These are phyloP conservation scores for Drosophila anomelani DNA, from an alignment of 2,888 invertebrate genomes.

Conservation along the genomic window DNA sequence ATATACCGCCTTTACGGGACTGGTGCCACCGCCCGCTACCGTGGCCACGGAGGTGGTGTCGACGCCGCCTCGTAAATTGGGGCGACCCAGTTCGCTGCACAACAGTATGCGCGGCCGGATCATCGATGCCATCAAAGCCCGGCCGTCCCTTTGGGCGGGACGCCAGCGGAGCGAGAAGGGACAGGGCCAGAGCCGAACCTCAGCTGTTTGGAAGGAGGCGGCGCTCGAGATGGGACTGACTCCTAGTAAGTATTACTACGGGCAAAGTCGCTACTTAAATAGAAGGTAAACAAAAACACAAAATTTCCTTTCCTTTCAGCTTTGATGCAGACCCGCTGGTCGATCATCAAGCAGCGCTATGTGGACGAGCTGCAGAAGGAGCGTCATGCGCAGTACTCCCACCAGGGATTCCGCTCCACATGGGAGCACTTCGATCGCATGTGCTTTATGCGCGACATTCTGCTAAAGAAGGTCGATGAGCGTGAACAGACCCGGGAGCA, in stretches of 20 bases:
- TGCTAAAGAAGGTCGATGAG: slow-evolving; percentile 80
- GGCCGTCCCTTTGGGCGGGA: slow-evolving; percentile 80
- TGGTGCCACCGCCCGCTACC: slow-evolving; percentile 80
- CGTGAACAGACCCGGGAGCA: slow-evolving; percentile 82
- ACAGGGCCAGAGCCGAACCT: slow-evolving; percentile 82
- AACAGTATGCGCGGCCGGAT: slow-evolving; percentile 83
- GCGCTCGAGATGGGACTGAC: slow-evolving; percentile 80
- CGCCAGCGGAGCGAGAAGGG: slow-evolving; percentile 76
- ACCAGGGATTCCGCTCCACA: slow-evolving; percentile 78
- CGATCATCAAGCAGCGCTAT: slow-evolving; percentile 82
- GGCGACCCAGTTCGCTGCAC: slow-evolving; percentile 81
- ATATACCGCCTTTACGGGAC: slow-evolving; percentile 80
- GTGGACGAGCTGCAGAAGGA: slow-evolving; percentile 82
- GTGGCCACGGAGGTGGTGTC: slow-evolving; percentile 76
- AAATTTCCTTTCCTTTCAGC: slow-evolving; percentile 52
- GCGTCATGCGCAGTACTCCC: slow-evolving; percentile 76
- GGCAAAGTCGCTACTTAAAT: too few species aligned
- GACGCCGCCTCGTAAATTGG: slow-evolving; percentile 78
- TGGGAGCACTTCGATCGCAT: slow-evolving; percentile 83
- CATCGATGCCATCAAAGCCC: slow-evolving; percentile 81
- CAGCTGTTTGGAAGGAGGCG: slow-evolving; percentile 82
- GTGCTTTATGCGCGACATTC: slow-evolving; percentile 81
- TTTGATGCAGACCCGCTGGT: slow-evolving; percentile 82
- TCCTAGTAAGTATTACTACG: slow-evolving; percentile 69
- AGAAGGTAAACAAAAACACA: not conserved